Base-by-base conservation (phyloP, 2,888 invertebrate genomes). In the Congeria kusceri region DNA sequence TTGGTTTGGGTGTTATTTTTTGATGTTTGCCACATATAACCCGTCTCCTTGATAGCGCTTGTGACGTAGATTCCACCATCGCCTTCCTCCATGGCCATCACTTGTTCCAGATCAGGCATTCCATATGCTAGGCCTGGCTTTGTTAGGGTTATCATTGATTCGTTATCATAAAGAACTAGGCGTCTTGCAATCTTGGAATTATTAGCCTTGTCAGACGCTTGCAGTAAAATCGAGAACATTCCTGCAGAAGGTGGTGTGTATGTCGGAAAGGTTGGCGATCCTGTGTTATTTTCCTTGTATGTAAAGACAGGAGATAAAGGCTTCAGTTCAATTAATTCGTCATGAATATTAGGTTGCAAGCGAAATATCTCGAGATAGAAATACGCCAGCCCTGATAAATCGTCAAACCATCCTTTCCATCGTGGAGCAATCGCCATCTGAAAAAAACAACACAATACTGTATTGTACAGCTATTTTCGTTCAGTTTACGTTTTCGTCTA, bases 161-260 rank as follows among this genome's bases (percentile, higher is more conserved):
- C 20, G 11, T 83, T 82, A 57, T 88, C 87, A 25, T 80, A 88
- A 28, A 88, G 68, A 3, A 73, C 70, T 3, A 88, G 63, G 9
- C 84, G 61, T 23, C 88, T 64, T 13, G 86, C 82, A 66, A 80
- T 85, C 44, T 67, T 66, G 20, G 86, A 83, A 66, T 88, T 87
- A 61, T 87, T 88, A 18, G 88, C 88, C 23, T 58, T 74, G 61
- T 88, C 88, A 18, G 78, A 74, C 1, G 80, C 81, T 73, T 86
- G 80, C 9, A 88, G 72, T 3, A 88, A 70, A 11, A 86, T 57
- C 0, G 87, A 85, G 63, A 85, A 88, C 74, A 86, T 78, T 0
- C 87, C 88, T 1, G 81, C 71, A 0, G 27, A 28, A 1, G 63
- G 23, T 3, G 86, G 86, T n/a, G 64, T 75, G 67, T 75, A 86